phyloP scores from a whole-genome alignment of 2,888 invertebrate genomes.

The Diaphora mendica region DNA sequence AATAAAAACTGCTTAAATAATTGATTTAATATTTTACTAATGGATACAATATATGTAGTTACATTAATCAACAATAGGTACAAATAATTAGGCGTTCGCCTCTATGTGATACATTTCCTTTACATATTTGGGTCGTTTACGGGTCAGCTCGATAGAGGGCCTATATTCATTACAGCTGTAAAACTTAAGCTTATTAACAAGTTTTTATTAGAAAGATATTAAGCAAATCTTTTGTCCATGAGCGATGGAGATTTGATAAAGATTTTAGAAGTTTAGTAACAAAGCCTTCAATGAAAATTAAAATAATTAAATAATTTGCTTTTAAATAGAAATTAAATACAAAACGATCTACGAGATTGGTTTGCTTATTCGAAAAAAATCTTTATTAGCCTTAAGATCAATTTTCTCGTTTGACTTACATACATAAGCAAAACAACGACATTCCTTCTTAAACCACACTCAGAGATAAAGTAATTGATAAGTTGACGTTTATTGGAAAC shows the following conservation, averaged over 20 bases:
- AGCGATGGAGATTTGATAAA: conserved; percentile 5
- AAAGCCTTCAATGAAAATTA: background rate
- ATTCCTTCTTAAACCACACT: background rate
- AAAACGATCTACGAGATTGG: too few species aligned
- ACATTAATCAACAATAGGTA: conserved; percentile 83
- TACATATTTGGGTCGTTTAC: conserved; percentile 29
- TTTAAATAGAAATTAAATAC: background rate
- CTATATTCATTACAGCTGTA: background rate
- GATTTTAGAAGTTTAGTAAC: background rate
- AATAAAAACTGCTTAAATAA: conserved; percentile 46
- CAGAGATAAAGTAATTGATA: background rate
- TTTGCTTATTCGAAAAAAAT: background rate
- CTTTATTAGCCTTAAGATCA: background rate
- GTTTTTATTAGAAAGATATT: background rate
- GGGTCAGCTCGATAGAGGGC: conserved; percentile 9
- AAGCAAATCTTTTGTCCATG: background rate
- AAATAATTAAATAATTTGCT: background rate
- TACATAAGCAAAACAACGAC: background rate
- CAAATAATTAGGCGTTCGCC: conserved; percentile 76
- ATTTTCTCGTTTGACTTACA: background rate
- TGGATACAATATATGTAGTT: conserved; percentile 76
- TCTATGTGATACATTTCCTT: conserved; percentile 55
- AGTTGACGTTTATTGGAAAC: too few species aligned
- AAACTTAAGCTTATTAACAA: background rate
- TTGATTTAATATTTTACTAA: conserved; percentile 81